Evolutionary conservation across 2,113 vertebrate species (phyloP), one percentile per base, ranked within the genome.

Genomic region (Ammodramus savannarum): DNA sequence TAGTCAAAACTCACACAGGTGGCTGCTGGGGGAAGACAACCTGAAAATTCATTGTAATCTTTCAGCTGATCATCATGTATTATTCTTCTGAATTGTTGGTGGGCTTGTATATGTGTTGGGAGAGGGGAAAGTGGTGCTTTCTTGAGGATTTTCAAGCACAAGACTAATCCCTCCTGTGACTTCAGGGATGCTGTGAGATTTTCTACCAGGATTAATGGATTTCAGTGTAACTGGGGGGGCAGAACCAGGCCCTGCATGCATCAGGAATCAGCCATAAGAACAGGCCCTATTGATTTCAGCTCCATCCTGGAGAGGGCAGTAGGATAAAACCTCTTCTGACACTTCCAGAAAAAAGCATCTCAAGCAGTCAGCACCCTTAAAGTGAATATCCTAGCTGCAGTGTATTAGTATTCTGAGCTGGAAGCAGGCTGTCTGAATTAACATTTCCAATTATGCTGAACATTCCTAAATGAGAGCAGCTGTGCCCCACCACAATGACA

Each of bases 241-340:
- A 68, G 48, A 87, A 44, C 44, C 39, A 63, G 29, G 21, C 20
- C n/a, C 11, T 11, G 1, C 3, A 16, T 27, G 10, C 27, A 80
- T 81, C 36, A 46, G 29, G 0, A 20, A 63, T 22, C 61, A 72
- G 49, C 32, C 34, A 7, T 5, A 62, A 51, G 34, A 10, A 54
- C 17, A 23, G 32, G n/a, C 26, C 38, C 55, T 75, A 58, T 0
- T 36, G 49, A 93, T 76, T 96, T 89, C 58, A 87, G 41, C 36
- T 85, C 69, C 63, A 87, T 73, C 81, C 75, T 66, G 62, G 49
- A 91, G 81, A 78, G 65, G 36, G 52, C 80, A 95, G 86, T 9
- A 89, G 59, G 94, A 93, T 66, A 96, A 92, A 94, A 66, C 14
- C 29, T 85, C 82, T 94, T 34, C 49, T n/a, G 54, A 69, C 21